Percentiles rank a stretch among this genome's conserved stretches.
phyloP scores from a whole-genome alignment of 2,797 vertebrate genomes.

The Tragelaphus oryx region DNA sequence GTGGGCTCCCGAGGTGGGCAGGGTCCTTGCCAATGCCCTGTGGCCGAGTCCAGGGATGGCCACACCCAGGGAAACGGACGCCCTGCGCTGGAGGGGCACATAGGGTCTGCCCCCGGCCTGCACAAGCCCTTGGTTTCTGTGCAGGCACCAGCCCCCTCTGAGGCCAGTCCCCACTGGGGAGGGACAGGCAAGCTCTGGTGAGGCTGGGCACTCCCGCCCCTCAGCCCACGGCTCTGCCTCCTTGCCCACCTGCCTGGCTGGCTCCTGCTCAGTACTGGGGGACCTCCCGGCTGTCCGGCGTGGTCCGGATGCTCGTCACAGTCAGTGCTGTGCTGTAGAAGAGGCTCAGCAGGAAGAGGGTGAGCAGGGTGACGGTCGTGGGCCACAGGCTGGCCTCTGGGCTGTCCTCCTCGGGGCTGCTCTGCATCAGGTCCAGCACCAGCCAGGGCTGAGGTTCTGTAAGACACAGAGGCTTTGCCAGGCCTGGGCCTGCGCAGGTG shows the following conservation, averaged over 20 bases:
- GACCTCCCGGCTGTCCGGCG: neutral
- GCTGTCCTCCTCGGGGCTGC: constrained; percentile 25
- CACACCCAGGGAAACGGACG: too few relatives aligned
- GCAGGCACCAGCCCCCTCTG: neutral
- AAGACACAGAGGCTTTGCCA: constrained; percentile 6
- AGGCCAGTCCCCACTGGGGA: neutral
- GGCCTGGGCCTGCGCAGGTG: fast-evolving
- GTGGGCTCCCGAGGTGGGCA: neutral
- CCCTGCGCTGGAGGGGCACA: neutral
- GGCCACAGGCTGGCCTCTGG: constrained; percentile 73
- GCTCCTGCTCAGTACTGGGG: constrained; percentile 53
- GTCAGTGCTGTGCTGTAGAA: constrained; percentile 86
- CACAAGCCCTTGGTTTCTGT: neutral
- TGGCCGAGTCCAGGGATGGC: neutral
- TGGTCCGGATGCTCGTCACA: constrained; percentile 78
- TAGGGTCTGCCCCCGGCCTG: too few relatives aligned
- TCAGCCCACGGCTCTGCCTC: too few relatives aligned
- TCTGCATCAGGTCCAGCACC: constrained; percentile 7
- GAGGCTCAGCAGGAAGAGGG: constrained; percentile 89
- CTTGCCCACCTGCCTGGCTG: neutral
- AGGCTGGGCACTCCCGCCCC: fast-evolving
- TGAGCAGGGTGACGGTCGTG: constrained; percentile 83
- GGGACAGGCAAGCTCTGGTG: neutral
- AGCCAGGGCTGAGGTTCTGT: neutral
- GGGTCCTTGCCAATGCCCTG: neutral